Conservation (phyloP, 2,797 vertebrate genomes). For the Carduelis carduelis region DNA sequence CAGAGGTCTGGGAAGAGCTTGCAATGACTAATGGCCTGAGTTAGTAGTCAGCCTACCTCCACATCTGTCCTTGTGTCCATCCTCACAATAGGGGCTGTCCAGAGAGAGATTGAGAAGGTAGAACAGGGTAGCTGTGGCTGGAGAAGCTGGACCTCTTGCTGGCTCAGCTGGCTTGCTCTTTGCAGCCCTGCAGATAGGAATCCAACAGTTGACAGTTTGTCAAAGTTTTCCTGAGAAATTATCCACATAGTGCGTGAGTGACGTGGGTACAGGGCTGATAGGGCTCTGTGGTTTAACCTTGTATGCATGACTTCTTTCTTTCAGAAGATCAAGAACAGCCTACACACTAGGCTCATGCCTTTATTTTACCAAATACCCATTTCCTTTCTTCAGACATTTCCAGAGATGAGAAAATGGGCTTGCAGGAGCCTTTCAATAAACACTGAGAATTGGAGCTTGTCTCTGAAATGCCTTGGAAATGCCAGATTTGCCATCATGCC, state of each 20-base stretch:
- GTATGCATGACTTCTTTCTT: background rate
- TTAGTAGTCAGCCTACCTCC: background rate
- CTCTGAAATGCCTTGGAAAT: background rate
- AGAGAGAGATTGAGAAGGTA: background rate
- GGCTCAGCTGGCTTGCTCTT: background rate
- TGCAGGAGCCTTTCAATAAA: background rate
- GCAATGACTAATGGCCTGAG: background rate
- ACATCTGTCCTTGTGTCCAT: rapidly evolving
- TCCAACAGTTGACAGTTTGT: background rate
- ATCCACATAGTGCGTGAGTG: background rate
- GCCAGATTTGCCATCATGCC: background rate
- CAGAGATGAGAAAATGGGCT: background rate
- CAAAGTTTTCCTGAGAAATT: background rate
- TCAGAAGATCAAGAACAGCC: background rate
- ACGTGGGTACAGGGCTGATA: background rate
- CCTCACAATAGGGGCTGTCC: background rate
- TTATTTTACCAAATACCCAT: background rate
- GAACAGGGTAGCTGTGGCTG: background rate
- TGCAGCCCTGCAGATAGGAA: background rate
- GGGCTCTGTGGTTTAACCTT: background rate
- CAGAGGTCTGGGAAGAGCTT: background rate
- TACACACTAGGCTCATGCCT: background rate
- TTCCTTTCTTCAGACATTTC: background rate
- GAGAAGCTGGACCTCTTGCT: background rate
- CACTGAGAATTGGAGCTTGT: background rate